These are phyloP conservation scores for Seison nebaliae DNA, from an alignment of 1,140 invertebrate species.

Conservation along the genomic window DNA sequence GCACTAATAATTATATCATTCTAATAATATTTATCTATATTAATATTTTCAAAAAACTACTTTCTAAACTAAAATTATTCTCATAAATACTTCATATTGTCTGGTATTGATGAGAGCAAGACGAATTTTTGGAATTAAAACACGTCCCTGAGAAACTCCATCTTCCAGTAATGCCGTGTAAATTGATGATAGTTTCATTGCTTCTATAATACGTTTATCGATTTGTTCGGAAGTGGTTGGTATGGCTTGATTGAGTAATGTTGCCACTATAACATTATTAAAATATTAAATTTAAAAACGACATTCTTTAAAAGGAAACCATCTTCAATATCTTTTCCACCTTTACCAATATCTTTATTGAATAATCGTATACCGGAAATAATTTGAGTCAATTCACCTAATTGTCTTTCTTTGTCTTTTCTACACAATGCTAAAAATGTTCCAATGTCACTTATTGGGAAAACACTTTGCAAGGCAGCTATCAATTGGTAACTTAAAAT, in stretches of 20 bases:
- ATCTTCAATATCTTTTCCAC: slow-evolving; percentile 29
- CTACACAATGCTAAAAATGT: slow-evolving; percentile 35
- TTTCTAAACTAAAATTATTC: too few relatives aligned
- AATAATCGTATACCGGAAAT: slow-evolving; percentile 29
- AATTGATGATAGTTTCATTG: slow-evolving; percentile 19
- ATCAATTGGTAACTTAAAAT: slow-evolving; percentile 11
- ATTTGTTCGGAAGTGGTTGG: slow-evolving; percentile 28
- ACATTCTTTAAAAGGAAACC: slow-evolving; percentile 16
- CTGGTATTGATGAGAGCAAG: slow-evolving; percentile 20
- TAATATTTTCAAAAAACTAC: too few relatives aligned
- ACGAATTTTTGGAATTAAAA: slow-evolving; percentile 1
- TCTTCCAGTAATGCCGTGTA: slow-evolving; percentile 18
- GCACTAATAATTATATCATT: slow-evolving; percentile 28
- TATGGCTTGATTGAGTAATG: slow-evolving; percentile 28
- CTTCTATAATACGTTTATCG: slow-evolving; percentile 22
- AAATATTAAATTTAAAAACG: slow-evolving; percentile 4
- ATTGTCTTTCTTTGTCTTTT: slow-evolving; percentile 25
- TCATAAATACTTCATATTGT: slow-evolving; percentile 26
- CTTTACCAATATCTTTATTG: slow-evolving; percentile 30
- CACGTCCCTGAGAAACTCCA: not conserved
- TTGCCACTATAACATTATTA: slow-evolving; percentile 20
- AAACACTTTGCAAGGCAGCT: slow-evolving; percentile 43
- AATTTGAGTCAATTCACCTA: slow-evolving; percentile 27
- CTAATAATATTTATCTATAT: too few relatives aligned
- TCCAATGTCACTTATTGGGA: slow-evolving; percentile 39